Evolutionary conservation across 2,888 invertebrate species (phyloP).

Genomic region (Pseudococcus longispinus): DNA sequence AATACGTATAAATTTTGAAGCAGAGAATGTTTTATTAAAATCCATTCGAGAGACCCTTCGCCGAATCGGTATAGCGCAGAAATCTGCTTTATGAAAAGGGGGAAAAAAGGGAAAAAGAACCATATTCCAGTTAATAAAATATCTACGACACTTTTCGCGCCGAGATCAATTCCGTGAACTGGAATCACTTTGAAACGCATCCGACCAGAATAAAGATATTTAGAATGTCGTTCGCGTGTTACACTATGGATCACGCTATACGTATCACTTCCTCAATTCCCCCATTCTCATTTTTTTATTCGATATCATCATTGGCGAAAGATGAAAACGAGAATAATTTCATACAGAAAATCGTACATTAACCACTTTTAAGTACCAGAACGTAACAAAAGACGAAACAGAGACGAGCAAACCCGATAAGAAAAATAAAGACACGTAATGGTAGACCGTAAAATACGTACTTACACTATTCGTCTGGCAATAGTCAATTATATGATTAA

Average conservation of each 20-base stretch:
- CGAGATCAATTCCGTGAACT: conserved; percentile 11
- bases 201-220: conserved; percentile 43
- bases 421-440: not conserved
- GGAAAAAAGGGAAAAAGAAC: not conserved
- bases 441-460: not conserved
- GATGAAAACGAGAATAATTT: not conserved
- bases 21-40: conserved; percentile 34
- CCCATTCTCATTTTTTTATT: not conserved
- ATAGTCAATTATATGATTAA: conserved; percentile 16
- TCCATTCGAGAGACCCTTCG: not conserved
- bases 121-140: conserved; percentile 40
- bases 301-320: not conserved
- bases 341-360: not conserved
- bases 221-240: conserved; percentile 5
- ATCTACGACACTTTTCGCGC: conserved; percentile 4
- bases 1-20: conserved; percentile 12
- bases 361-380: not conserved
- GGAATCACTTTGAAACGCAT: conserved; percentile 27
- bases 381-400: not conserved
- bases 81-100: conserved; percentile 13
- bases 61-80: not conserved
- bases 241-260: not conserved
- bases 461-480: not conserved
- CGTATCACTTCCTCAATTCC: not conserved
- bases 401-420: not conserved